Evolutionary conservation across 92 coral and sea anemone genomes (phyloP).

Genomic region (Chrysogorgia sp.): DNA sequence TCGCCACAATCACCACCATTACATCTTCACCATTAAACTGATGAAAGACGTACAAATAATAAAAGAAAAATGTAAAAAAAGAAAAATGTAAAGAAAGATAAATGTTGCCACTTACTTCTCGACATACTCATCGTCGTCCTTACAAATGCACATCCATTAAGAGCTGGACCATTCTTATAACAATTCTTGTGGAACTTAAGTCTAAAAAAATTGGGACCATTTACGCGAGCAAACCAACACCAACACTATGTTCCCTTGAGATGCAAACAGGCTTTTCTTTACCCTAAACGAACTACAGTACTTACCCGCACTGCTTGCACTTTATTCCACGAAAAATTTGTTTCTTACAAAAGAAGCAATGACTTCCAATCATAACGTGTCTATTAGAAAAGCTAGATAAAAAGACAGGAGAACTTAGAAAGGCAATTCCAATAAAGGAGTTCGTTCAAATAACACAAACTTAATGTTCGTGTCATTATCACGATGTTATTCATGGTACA

Average conservation of each 20-base stretch:
- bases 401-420: not conserved
- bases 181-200: conserved; percentile 92
- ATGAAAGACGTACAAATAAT: too few relatives aligned
- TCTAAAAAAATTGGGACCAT: conserved; percentile 53
- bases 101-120: conserved; percentile 66
- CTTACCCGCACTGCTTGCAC: conserved; percentile 97
- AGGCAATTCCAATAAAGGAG: not conserved
- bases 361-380: conserved; percentile 80
- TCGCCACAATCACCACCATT: too few relatives aligned
- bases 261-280: not conserved
- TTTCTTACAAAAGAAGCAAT: conserved; percentile 85
- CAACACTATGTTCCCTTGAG: not conserved
- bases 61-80: conserved; percentile 1
- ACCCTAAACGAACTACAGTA: not conserved
- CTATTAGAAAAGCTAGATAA: conserved; percentile 80
- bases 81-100: not conserved
- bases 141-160: conserved; percentile 77
- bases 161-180: conserved; percentile 75
- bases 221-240: conserved; percentile 27
- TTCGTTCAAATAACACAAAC: too few relatives aligned
- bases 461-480: too few relatives aligned
- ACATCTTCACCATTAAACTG: too few relatives aligned
- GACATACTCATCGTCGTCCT: conserved; percentile 56
- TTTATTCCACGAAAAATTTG: conserved; percentile 89
- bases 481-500: too few relatives aligned